A percentile compares a stretch with the other conserved stretches of the same genome.
Conservation (phyloP, 1,140 invertebrate species). For the Drosophila varians region DNA sequence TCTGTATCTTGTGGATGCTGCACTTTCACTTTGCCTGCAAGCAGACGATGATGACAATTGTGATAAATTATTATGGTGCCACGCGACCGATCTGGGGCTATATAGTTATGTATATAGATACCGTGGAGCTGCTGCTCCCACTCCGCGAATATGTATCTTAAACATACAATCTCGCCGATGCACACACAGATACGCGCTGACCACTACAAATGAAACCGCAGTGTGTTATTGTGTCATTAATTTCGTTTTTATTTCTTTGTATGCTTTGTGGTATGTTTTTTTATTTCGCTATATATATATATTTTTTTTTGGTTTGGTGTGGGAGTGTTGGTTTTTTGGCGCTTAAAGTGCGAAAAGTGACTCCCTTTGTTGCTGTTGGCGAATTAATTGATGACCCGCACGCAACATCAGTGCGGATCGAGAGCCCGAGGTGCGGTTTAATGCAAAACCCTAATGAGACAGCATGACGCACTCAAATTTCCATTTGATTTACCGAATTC, state of each 20-base stretch:
- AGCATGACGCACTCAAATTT: constrained; percentile 62
- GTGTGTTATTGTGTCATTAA: constrained; percentile 68
- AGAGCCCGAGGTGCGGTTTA: not conserved
- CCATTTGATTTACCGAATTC: constrained; percentile 58
- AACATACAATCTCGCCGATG: constrained; percentile 5
- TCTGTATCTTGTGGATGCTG: constrained; percentile 46
- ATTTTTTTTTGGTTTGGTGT: constrained; percentile 4
- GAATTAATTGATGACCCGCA: constrained; percentile 72
- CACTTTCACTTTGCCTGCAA: constrained; percentile 38
- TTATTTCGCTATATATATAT: no score
- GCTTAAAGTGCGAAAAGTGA: constrained; percentile 65
- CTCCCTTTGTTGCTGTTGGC: constrained; percentile 20
- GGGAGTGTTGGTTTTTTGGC: constrained; percentile 35
- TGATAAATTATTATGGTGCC: constrained; percentile 73
- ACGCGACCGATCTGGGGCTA: constrained; percentile 36
- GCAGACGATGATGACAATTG: constrained; percentile 54
- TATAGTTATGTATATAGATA: constrained; percentile 1
- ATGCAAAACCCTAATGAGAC: constrained; percentile 53
- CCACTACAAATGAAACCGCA: constrained; percentile 61
- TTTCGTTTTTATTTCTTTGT: constrained; percentile 27
- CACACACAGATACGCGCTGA: constrained; percentile 19
- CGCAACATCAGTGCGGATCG: constrained; percentile 34
- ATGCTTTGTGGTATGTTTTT: not conserved
- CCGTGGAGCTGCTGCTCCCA: constrained; percentile 13
- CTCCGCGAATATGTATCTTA: not conserved